Evolutionary conservation across 2,797 vertebrate genomes (phyloP), one percentile per base, ranked within the genome.

Genomic region (Chelidonichthys spinosus): DNA sequence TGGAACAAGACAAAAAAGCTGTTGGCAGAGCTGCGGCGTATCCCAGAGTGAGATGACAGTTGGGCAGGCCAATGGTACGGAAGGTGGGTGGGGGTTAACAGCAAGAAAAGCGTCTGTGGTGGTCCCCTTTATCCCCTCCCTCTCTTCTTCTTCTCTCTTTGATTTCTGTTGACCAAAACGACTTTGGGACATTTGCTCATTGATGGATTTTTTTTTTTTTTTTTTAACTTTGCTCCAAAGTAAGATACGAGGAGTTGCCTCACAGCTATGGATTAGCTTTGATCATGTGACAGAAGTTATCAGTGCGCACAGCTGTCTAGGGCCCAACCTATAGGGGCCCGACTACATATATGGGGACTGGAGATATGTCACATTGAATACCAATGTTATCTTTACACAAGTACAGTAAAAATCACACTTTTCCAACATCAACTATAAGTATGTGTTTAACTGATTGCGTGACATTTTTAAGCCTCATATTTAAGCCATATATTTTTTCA

Each of bases 281-380:
- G 90, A 93, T 91, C 86, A 80, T 80, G 74, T 85, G 85, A 83
- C 90, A 89, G 59, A 78, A 87, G 76, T 79, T 88, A 92, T 91
- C 87, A 78, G 15, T 55, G 60, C 69, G 69, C 78, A 72, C 71
- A 75, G 81, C 69, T 83, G 85, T 81, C 76, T 81, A 18, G 1
- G 50, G 69, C 77, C 65, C 71, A 46, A 61, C 72, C 68, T 71
- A 79, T 55, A 78, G 56, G 70, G 40, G 52, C 72, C 76, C 63
- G 35, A 74, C 55, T 59, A 13, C 40, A 32, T 50, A 18, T 50
- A 65, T 18, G 43, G 62, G 62, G 47, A 54, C 6, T 35, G 10
- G 5, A 46, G 52, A 42, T 14, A 36, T 3, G 69, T 11, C 43
- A 77, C 13, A 58, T 55, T 32, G 74, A 78, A 87, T 83, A 69